Percentiles rank a stretch among this genome's conserved stretches.
Conservation (phyloP, 2,797 vertebrate genomes). For the Crypturellus tataupa region DNA sequence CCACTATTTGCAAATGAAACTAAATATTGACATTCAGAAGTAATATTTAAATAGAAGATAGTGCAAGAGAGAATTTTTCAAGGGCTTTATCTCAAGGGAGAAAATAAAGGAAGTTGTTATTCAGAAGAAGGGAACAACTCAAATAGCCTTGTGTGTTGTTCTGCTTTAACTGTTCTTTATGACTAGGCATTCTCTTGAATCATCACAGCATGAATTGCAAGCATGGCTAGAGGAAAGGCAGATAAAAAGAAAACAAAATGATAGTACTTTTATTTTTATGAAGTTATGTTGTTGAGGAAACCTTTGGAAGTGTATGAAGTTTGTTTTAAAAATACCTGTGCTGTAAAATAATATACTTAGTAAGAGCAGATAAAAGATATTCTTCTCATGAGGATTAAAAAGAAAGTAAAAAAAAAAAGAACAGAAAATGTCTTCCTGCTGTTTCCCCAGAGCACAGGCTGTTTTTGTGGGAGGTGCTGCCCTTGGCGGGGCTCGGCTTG, state of each 20-base stretch:
- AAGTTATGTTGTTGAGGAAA: neutral
- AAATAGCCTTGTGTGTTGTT: neutral
- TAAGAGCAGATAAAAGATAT: neutral
- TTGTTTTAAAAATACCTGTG: neutral
- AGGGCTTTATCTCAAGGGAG: neutral
- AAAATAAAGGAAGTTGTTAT: neutral
- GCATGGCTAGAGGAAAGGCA: neutral
- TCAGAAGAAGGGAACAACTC: neutral
- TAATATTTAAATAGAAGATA: neutral
- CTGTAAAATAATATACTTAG: neutral
- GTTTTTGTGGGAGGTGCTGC: neutral
- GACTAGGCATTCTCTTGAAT: neutral
- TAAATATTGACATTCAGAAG: slow-evolving; percentile 26
- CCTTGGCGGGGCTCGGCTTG: neutral
- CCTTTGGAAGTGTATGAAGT: neutral
- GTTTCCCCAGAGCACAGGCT: neutral
- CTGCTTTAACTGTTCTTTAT: slow-evolving; percentile 15
- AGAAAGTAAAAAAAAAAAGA: neutral
- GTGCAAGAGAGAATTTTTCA: neutral
- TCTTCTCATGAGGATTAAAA: neutral
- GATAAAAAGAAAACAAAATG: slow-evolving; percentile 16
- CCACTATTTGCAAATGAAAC: neutral
- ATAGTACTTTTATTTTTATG: slow-evolving; percentile 22
- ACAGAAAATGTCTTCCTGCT: neutral
- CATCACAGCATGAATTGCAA: slow-evolving; percentile 25